Evolutionary conservation across 1,140 invertebrate species (phyloP).

Genomic region (Maniola jurtina): DNA sequence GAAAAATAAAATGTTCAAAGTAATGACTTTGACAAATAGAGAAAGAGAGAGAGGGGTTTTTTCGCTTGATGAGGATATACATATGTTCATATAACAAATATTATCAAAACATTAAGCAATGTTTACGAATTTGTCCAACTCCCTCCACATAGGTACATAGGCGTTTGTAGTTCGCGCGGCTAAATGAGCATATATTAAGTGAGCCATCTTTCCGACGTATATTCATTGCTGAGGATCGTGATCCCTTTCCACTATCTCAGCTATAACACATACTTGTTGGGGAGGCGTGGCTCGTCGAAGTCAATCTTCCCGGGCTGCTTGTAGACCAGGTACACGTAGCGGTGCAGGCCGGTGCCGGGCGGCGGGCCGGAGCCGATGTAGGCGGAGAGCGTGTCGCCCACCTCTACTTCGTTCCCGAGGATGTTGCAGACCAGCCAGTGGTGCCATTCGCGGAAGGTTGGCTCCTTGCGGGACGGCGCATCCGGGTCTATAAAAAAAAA

Average conservation of each 20-base stretch:
- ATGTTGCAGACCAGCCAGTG: conserved; percentile 97
- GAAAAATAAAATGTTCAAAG: too few relatives aligned
- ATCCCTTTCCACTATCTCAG: neutral
- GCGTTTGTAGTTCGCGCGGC: too few relatives aligned
- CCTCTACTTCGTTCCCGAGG: conserved; percentile 84
- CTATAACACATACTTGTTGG: conserved; percentile 76
- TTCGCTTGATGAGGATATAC: too few relatives aligned
- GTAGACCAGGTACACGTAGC: conserved; percentile 94
- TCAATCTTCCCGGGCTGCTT: conserved; percentile 86
- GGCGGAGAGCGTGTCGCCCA: conserved; percentile 87
- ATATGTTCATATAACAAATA: too few relatives aligned
- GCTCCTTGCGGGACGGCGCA: conserved; percentile 89
- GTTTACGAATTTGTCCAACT: too few relatives aligned
- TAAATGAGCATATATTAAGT: too few relatives aligned
- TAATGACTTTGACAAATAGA: too few relatives aligned
- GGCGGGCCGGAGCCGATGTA: conserved; percentile 94
- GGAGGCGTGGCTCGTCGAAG: conserved; percentile 83
- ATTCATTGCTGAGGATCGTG: too few relatives aligned
- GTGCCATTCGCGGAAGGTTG: conserved; percentile 91
- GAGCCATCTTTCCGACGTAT: too few relatives aligned
- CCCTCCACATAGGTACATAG: too few relatives aligned
- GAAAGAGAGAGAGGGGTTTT: too few relatives aligned
- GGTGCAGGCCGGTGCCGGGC: conserved; percentile 89
- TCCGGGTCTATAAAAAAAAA: conserved; percentile 85
- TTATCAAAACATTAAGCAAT: too few relatives aligned